Base-by-base conservation (phyloP, 2,888 invertebrate species). In the Phymatocera aterrima region DNA sequence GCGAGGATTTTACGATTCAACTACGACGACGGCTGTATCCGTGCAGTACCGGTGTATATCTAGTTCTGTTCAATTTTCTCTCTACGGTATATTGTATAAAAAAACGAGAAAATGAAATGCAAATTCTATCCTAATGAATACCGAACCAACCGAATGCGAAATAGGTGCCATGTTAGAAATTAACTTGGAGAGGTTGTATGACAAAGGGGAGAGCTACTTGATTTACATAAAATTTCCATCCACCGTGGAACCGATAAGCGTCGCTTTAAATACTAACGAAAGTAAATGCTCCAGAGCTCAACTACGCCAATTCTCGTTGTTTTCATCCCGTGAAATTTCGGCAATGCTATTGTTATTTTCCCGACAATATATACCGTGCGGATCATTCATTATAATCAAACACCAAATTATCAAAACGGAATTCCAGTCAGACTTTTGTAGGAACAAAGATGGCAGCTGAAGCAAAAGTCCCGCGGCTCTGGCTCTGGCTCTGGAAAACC, bases 161-260 rank as follows among this genome's bases (percentile, higher is more conserved):
- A 72, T n/a, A n/a, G n/a, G 34, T 72, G 51, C 72, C 51, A 28
- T 72, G 43, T 68, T 43, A 68, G 40, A 24, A 68, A 68, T 68
- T 68, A 68, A 68, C 68, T 43, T 24, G 40, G 8, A 72, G 51
- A 72, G 34, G 51, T 72, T 72, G 72, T 72, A 72, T 72, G 72
- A 72, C 72, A 72, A 72, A 72, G 48, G 68, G 34, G 43, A 31
- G 51, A 72, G 24, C 21, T 48, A 40, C 6, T 72, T 51, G 31
- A 72, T 72, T 72, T 72, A 48, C 72, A 72, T 72, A 72, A 72
- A 51, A 72, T 72, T 72, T 72, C 28, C 72, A 72, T 72, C 51
- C 31, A n/a, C 48, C 72, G 10, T 34, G 18, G 34, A 51, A 48
- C 51, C 72, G 72, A 72, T 34, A 72, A 72, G 34, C 72, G 51